Percentiles rank a stretch among this genome's conserved stretches.
Evolutionary conservation across 2,888 invertebrate genomes (phyloP).

Genomic region (Scaptomyza flava): DNA sequence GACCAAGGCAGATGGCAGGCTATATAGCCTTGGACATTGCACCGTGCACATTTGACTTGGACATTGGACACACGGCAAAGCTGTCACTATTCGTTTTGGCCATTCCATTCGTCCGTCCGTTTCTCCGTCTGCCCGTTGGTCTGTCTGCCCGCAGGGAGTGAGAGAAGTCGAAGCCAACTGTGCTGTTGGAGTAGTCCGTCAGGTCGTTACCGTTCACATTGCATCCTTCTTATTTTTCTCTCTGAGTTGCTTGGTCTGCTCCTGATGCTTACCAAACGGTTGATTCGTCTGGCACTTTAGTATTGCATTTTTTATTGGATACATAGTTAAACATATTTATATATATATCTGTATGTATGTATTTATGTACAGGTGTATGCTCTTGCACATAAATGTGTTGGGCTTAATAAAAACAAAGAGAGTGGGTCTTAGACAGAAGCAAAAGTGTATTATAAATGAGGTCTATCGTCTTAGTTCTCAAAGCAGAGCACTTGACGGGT

Average conservation of each 20-base stretch:
- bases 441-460: neutral
- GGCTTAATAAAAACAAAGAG: conserved; percentile 3
- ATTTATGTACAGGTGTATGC: conserved; percentile 10
- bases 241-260: neutral
- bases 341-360: neutral
- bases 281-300: conserved; percentile 14
- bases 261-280: conserved; percentile 1
- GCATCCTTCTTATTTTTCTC: neutral
- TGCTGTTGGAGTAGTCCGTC: conserved; percentile 16
- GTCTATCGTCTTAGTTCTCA: no score
- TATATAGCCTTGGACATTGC: conserved; percentile 34
- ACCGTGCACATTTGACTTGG: conserved; percentile 41
- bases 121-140: neutral
- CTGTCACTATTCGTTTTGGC: conserved; percentile 35
- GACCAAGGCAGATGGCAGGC: conserved; percentile 37
- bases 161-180: conserved; percentile 16
- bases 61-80: conserved; percentile 33
- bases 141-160: neutral
- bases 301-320: conserved; percentile 43
- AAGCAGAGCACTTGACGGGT: neutral
- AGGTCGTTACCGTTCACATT: conserved; percentile 39
- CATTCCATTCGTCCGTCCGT: conserved; percentile 1
- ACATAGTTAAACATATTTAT: conserved; percentile 33
- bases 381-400: neutral
- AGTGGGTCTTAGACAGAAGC: neutral